Evolutionary conservation across 1,140 invertebrate genomes (phyloP).

Genomic region (Steinernema feltiae): DNA sequence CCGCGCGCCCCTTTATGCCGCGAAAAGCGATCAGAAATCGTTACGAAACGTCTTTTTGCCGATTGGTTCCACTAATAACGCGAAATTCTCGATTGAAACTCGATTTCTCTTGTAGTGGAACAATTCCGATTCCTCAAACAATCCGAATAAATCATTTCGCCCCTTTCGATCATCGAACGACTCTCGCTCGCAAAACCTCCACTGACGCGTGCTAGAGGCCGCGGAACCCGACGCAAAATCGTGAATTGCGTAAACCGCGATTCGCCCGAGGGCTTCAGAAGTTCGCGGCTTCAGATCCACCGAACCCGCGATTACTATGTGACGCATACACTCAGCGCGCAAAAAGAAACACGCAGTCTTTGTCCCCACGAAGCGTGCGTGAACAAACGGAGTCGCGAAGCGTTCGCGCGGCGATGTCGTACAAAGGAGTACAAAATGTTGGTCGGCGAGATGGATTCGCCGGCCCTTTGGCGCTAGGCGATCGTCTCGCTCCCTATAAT

Average conservation of each 20-base stretch:
- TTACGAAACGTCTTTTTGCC: neutral
- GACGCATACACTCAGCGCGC: neutral
- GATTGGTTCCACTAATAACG: neutral
- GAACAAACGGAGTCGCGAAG: too few species aligned
- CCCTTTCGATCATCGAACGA: too few species aligned
- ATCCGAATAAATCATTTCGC: too few species aligned
- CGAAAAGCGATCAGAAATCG: neutral
- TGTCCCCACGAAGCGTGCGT: too few species aligned
- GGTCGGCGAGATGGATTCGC: neutral
- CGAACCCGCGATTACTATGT: neutral
- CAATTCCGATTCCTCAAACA: neutral
- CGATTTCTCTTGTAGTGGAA: neutral
- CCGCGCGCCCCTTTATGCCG: too few species aligned
- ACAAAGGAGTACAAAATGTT: neutral
- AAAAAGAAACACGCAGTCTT: conserved; percentile 12
- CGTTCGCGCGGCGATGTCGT: too few species aligned
- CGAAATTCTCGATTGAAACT: neutral
- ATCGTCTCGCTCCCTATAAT: neutral
- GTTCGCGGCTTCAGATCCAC: neutral
- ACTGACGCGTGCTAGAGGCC: too few species aligned
- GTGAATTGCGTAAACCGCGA: too few species aligned
- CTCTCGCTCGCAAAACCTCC: too few species aligned
- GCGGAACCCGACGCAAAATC: too few species aligned
- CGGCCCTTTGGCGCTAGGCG: neutral
- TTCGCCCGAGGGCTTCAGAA: too few species aligned